Percentiles rank a stretch among this genome's conserved stretches.
phyloP scores from a whole-genome alignment of 2,113 vertebrate genomes.

The Stigmatopora nigra region DNA sequence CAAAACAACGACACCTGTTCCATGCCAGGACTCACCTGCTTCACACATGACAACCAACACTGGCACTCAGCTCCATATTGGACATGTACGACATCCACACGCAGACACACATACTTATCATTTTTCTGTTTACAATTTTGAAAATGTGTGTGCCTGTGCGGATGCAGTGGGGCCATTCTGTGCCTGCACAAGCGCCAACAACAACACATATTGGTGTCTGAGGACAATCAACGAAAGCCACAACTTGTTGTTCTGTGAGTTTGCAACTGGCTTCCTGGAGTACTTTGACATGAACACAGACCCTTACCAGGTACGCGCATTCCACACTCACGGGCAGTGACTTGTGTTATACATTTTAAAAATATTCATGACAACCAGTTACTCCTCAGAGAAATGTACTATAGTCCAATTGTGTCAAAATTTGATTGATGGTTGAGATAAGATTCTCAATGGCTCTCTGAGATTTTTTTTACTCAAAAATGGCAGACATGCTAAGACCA shows the following conservation, averaged over 20 bases:
- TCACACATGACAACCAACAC: slow-evolving; percentile 96
- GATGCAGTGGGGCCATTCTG: slow-evolving; percentile 91
- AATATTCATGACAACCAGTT: no score
- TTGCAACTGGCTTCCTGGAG: slow-evolving; percentile 94
- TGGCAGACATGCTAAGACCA: no score
- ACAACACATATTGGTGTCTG: slow-evolving; percentile 96
- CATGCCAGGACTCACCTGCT: slow-evolving; percentile 96
- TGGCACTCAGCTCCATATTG: slow-evolving; percentile 95
- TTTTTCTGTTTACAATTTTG: not conserved
- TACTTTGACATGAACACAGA: slow-evolving; percentile 96
- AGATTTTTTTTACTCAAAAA: no score
- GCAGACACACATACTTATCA: not conserved
- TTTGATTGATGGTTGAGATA: no score
- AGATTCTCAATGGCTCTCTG: no score
- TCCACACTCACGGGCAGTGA: not conserved
- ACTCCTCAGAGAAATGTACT: no score
- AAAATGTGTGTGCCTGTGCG: not conserved
- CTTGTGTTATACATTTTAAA: no score
- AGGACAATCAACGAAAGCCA: slow-evolving; percentile 95
- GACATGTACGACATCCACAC: slow-evolving; percentile 76
- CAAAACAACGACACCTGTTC: slow-evolving; percentile 94
- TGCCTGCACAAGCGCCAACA: slow-evolving; percentile 97
- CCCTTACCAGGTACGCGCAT: slow-evolving; percentile 83
- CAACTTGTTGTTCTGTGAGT: slow-evolving; percentile 98
- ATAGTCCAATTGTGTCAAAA: no score